phyloP scores from a whole-genome alignment of 2,888 invertebrate genomes.

The Heliconius cydno region DNA sequence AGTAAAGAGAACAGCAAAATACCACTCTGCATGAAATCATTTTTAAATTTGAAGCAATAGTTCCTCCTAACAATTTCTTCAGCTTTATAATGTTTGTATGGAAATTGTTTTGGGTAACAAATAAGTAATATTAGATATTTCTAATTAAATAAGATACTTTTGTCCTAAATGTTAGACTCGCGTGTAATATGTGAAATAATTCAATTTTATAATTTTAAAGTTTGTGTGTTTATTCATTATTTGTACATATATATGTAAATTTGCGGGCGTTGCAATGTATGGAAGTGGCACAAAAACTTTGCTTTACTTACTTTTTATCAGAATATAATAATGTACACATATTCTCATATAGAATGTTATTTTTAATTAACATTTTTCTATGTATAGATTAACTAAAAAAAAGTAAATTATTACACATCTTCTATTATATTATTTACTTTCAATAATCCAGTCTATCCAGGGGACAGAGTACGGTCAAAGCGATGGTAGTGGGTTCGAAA shows the following conservation, averaged over 20 bases:
- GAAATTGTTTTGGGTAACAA: neutral
- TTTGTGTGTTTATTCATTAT: slow-evolving; percentile 7
- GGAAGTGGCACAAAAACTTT: neutral
- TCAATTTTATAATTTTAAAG: neutral
- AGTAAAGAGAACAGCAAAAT: no score
- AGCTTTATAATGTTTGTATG: neutral
- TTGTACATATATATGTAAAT: neutral
- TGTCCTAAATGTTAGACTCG: slow-evolving; percentile 4
- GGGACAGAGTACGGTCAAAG: no score
- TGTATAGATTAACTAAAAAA: no score
- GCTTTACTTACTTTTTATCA: neutral
- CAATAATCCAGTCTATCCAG: no score
- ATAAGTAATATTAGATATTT: neutral
- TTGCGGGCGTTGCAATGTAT: neutral
- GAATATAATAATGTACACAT: neutral
- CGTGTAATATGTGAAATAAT: neutral
- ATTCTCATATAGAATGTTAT: no score
- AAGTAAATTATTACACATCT: no score
- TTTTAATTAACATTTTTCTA: no score
- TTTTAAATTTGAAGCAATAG: neutral
- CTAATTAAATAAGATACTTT: neutral
- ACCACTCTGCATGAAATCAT: neutral
- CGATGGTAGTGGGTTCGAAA: no score
- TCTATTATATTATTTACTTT: no score
- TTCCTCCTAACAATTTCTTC: neutral